A percentile compares a stretch with the other conserved stretches of the same genome.
phyloP scores from a whole-genome alignment of 1,140 invertebrate species.

The Lepidurus packardi region DNA sequence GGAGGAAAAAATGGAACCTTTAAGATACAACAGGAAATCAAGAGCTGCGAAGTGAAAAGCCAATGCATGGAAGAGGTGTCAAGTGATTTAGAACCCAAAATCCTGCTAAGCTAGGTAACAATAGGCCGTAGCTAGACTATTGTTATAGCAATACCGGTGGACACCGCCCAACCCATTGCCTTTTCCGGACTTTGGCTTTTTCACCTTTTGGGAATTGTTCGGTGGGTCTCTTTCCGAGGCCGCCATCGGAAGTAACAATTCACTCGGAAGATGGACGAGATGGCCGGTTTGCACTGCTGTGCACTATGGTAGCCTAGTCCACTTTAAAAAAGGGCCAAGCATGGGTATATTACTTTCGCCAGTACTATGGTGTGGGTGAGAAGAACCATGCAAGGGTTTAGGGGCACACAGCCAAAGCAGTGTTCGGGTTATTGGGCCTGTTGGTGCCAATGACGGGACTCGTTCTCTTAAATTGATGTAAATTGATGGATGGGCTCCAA shows the following conservation, averaged over 20 bases:
- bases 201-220: neutral
- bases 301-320: neutral
- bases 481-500: conserved; percentile 10
- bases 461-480: too few species aligned
- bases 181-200: conserved; percentile 7
- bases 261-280: neutral
- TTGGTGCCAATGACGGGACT: neutral
- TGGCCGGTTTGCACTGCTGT: neutral
- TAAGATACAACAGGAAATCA: neutral
- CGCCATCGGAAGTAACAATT: neutral
- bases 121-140: conserved; percentile 3
- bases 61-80: neutral
- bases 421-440: neutral
- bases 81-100: conserved; percentile 5
- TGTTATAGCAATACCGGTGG: neutral
- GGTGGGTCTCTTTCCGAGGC: neutral
- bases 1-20: neutral
- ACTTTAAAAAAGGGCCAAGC: neutral
- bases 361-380: neutral
- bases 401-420: neutral
- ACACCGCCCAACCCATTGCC: conserved; percentile 2
- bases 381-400: conserved; percentile 2
- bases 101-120: neutral
- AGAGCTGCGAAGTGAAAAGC: neutral
- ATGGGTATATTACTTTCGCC: neutral